Base-by-base conservation (phyloP, 2,113 vertebrate genomes). In the Sapayoa aenigma region DNA sequence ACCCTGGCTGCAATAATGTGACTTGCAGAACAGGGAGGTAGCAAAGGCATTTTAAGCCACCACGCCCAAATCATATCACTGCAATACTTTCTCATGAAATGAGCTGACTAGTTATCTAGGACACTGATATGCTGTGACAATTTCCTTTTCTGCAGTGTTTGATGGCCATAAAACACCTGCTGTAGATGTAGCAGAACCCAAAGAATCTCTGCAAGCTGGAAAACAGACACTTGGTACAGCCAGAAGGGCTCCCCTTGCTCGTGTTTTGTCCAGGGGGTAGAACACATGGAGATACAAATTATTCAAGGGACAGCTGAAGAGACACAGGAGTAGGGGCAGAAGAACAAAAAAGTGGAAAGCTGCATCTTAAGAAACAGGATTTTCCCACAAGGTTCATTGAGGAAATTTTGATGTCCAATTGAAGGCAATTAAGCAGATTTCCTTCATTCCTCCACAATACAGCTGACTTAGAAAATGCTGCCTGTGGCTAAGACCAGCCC, bases 311-410 rank as follows among this genome's bases (percentile, higher is more conserved):
- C 18, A 76, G 44, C 12, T 52, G 52, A 33, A 44, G 0, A 1
- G 58, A 37, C 33, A 60, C 8, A 35, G 35, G 12, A 79, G 7
- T 10, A 69, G 50, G 5, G 4, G 27, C n/a, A 77, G 11, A 44
- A 49, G 5, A 19, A 59, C 5, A 46, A 27, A 74, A 16, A 50
- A 73, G 24, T 5, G 11, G 14, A 59, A 78, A 79, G 11, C 5
- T 44, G 9, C 15, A 28, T 52, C 25, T 72, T 37, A 39, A 72
- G 27, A 50, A 79, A 49, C 5, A 3, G 11, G 3, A 11, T 81
- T 74, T 58, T 52, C 42, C 59, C 41, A 50, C 3, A 33, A 25
- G 31, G 33, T 11, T 12, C 20, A 86, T 0, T 0, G 0, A 77
- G n/a, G 39, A 39, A 60, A 76, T 42, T 23, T 0, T n/a, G 5